Conservation (phyloP, 1,140 invertebrate species). For the Bombus soroeensis region DNA sequence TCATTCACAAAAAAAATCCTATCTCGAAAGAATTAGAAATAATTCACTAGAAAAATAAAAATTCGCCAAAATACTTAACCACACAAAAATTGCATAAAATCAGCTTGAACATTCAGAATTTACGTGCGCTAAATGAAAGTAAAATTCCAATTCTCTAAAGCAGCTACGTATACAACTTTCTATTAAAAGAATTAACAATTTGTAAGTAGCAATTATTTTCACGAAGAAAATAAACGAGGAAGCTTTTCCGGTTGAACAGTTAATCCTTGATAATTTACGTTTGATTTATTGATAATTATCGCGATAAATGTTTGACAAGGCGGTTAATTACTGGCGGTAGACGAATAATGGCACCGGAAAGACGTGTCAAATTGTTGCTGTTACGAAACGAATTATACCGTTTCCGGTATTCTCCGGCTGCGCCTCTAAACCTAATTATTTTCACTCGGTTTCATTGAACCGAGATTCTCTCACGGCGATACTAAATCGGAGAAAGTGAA, state of each 20-base stretch:
- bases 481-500: slow-evolving; percentile 57
- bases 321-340: not conserved
- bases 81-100: too few species aligned
- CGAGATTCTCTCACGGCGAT: slow-evolving; percentile 56
- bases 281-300: not conserved
- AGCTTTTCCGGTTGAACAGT: not conserved
- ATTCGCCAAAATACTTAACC: too few species aligned
- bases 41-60: too few species aligned
- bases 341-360: not conserved
- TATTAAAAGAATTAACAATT: too few species aligned
- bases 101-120: too few species aligned
- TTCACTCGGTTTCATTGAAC: not conserved
- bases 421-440: slow-evolving; percentile 59
- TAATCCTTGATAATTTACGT: not conserved
- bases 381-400: slow-evolving; percentile 18
- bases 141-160: too few species aligned
- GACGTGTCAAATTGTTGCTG: not conserved
- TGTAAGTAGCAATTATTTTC: too few species aligned
- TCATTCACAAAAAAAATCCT: too few species aligned
- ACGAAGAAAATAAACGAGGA: too few species aligned
- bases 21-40: too few species aligned
- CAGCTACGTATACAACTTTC: too few species aligned
- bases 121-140: too few species aligned
- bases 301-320: not conserved
- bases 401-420: slow-evolving; percentile 8